A percentile compares a stretch with the other conserved stretches of the same genome.
These are phyloP conservation scores for Lordiphosa mommai DNA, from an alignment of 1,140 invertebrate genomes.

Conservation along the genomic window DNA sequence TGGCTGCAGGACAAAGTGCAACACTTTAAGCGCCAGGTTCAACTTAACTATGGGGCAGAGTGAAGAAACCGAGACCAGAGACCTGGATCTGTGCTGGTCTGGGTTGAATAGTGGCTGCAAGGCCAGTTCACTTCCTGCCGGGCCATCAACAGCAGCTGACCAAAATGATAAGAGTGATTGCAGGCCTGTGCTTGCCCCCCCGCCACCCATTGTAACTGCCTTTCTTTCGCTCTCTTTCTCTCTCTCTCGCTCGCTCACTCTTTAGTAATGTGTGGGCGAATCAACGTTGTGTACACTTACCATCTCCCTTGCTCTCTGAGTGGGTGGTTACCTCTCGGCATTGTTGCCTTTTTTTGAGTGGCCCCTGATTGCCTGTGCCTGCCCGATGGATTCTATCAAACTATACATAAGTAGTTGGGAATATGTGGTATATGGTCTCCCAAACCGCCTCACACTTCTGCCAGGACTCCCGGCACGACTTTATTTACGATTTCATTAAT, in stretches of 20 bases:
- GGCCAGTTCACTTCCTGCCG: conserved; percentile 12
- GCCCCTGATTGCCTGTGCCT: conserved; percentile 33
- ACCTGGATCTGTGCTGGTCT: background rate
- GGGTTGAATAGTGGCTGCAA: background rate
- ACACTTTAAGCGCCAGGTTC: conserved; percentile 37
- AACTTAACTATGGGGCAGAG: background rate
- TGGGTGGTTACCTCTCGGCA: conserved; percentile 34
- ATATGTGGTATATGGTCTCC: background rate
- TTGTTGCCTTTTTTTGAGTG: conserved; percentile 40
- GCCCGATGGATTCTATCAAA: no score
- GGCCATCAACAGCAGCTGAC: conserved; percentile 3
- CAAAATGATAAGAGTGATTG: conserved; percentile 18
- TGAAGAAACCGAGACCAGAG: conserved; percentile 3
- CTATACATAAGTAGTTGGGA: conserved; percentile 12
- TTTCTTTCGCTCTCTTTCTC: background rate
- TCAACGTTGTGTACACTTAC: conserved; percentile 35
- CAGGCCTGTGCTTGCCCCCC: background rate
- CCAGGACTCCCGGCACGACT: conserved; percentile 15
- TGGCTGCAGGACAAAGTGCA: conserved; percentile 44
- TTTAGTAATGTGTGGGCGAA: conserved; percentile 37
- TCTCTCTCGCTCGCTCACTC: background rate
- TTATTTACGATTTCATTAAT: conserved; percentile 62
- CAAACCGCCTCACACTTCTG: no score
- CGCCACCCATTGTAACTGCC: background rate
- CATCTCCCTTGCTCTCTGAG: conserved; percentile 10